These are phyloP conservation scores for Archivesica marissinica DNA, from an alignment of 1,140 invertebrate genomes.

Conservation along the genomic window DNA sequence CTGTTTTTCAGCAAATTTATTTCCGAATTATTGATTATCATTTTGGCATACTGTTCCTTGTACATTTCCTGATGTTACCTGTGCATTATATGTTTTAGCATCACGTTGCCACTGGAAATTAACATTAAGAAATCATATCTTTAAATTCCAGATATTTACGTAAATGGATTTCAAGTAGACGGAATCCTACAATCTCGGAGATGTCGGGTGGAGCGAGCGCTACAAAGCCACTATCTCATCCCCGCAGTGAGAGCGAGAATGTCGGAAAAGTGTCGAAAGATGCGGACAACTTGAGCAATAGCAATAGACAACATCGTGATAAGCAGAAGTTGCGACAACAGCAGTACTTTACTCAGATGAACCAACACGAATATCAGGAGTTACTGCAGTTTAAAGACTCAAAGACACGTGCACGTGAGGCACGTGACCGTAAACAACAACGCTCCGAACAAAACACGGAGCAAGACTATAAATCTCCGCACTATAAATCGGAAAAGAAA, in stretches of 20 bases:
- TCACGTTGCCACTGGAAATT: too few relatives aligned
- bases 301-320: constrained; percentile 45
- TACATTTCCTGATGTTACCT: too few relatives aligned
- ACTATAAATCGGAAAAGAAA: constrained; percentile 55
- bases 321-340: constrained; percentile 69
- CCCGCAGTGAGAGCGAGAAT: neutral
- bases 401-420: constrained; percentile 15
- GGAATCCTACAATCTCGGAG: neutral
- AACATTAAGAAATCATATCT: neutral
- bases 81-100: too few relatives aligned
- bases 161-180: constrained; percentile 28
- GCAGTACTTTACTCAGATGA: constrained; percentile 70
- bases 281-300: constrained; percentile 21
- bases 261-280: constrained; percentile 21
- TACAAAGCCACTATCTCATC: constrained; percentile 1
- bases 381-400: constrained; percentile 63
- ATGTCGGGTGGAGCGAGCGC: neutral
- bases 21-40: too few relatives aligned
- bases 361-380: constrained; percentile 71
- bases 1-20: too few relatives aligned
- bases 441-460: neutral
- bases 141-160: constrained; percentile 14
- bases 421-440: constrained; percentile 37
- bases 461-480: constrained; percentile 53
- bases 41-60: too few relatives aligned